Evolutionary conservation across 2,113 vertebrate species (phyloP).

Genomic region (Heteronetta atricapilla): DNA sequence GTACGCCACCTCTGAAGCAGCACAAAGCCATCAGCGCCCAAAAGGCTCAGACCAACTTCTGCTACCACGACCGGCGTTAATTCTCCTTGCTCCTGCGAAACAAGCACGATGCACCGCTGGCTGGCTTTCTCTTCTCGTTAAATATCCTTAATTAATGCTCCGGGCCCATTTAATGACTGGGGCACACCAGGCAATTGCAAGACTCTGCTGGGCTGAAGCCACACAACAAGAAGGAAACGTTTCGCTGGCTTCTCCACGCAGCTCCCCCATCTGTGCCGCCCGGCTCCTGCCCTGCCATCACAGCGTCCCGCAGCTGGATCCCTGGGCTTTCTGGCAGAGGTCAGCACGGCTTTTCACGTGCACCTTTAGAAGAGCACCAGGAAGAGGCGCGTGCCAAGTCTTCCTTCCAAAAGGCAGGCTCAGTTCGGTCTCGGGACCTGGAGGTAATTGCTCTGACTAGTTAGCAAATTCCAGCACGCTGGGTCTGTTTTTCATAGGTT

Average conservation of each 20-base stretch:
- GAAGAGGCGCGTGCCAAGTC: constrained; percentile 66
- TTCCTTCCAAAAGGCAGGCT: constrained; percentile 71
- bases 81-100: constrained; percentile 32
- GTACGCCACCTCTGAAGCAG: constrained; percentile 36
- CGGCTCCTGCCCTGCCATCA: constrained; percentile 34
- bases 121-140: constrained; percentile 66
- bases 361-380: constrained; percentile 68
- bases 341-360: constrained; percentile 70
- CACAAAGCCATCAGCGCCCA: constrained; percentile 28
- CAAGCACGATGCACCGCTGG: background rate
- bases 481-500: constrained; percentile 74
- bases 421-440: constrained; percentile 60
- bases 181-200: constrained; percentile 63
- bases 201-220: constrained; percentile 57
- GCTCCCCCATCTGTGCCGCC: constrained; percentile 54
- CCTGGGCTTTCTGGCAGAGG: constrained; percentile 71
- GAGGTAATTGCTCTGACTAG: constrained; percentile 72
- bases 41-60: constrained; percentile 42
- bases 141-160: constrained; percentile 24
- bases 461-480: constrained; percentile 72
- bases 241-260: constrained; percentile 25
- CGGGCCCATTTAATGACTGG: constrained; percentile 62
- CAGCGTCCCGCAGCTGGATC: constrained; percentile 64
- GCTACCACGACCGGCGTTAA: constrained; percentile 19
- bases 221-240: constrained; percentile 46